These are phyloP conservation scores for Caenorhabditis doughertyi DNA, from an alignment of 2,888 invertebrate species.

Conservation along the genomic window DNA sequence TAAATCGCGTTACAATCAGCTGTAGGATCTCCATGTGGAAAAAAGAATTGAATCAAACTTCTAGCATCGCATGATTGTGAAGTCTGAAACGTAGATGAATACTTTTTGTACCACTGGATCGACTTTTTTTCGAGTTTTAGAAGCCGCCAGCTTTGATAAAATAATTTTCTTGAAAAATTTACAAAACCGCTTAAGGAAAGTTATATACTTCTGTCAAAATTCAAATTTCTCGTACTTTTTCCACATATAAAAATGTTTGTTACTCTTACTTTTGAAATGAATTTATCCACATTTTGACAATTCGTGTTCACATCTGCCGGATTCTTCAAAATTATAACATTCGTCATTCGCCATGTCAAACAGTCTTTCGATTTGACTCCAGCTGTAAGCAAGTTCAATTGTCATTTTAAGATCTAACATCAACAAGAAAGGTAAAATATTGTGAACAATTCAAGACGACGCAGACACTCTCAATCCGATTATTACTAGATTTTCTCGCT, in stretches of 20 bases:
- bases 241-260: no score
- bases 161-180: no score
- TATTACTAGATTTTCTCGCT: slow-evolving; percentile 39
- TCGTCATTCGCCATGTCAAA: slow-evolving; percentile 51
- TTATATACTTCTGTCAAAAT: no score
- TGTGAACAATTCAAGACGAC: not conserved
- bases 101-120: no score
- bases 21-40: not conserved
- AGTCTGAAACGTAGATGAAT: slow-evolving; percentile 25
- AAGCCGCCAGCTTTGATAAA: no score
- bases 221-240: no score
- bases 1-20: slow-evolving; percentile 30
- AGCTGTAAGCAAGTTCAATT: slow-evolving; percentile 40
- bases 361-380: slow-evolving; percentile 34
- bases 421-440: not conserved
- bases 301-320: slow-evolving; percentile 3
- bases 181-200: no score
- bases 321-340: slow-evolving; percentile 46
- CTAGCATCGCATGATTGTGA: slow-evolving; percentile 2
- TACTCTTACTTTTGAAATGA: slow-evolving; percentile 15
- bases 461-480: slow-evolving; percentile 50
- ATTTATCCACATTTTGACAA: slow-evolving; percentile 2
- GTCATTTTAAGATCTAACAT: slow-evolving; percentile 27
- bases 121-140: no score
- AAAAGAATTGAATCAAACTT: slow-evolving; percentile 41